A percentile compares a stretch with the other conserved stretches of the same genome.
These are phyloP conservation scores for Rhogogaster chlorosoma DNA, from an alignment of 2,888 invertebrate genomes.

Conservation along the genomic window DNA sequence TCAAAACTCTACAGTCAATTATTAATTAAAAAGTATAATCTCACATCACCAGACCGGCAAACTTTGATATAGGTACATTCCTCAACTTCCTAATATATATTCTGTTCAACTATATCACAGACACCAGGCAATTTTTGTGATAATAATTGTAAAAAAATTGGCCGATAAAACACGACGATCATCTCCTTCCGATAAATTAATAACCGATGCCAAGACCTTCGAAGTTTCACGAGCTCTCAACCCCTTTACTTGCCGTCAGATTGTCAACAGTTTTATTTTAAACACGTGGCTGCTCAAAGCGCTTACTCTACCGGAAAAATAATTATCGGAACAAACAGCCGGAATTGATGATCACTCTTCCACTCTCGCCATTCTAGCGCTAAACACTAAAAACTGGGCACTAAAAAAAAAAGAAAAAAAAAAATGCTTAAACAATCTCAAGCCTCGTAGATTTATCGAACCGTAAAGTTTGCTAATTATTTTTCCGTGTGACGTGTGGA, in stretches of 20 bases:
- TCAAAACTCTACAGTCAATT: background rate
- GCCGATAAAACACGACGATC: background rate
- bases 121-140: background rate
- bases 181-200: background rate
- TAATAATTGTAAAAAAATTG: background rate
- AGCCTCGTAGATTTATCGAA: background rate
- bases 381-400: background rate
- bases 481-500: background rate
- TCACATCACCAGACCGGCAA: background rate
- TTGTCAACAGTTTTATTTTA: slow-evolving; percentile 29
- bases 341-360: slow-evolving; percentile 19
- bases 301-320: slow-evolving; percentile 28
- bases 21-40: slow-evolving; percentile 8
- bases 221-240: background rate
- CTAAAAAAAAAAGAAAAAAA: too few species aligned
- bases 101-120: background rate
- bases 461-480: background rate
- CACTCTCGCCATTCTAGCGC: background rate
- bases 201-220: background rate
- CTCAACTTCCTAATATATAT: background rate
- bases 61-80: background rate
- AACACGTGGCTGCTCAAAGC: background rate
- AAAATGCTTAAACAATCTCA: background rate
- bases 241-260: background rate
- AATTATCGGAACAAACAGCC: slow-evolving; percentile 27